Base-by-base conservation (phyloP, 2,888 invertebrate genomes). In the Crepidodera aurea region DNA sequence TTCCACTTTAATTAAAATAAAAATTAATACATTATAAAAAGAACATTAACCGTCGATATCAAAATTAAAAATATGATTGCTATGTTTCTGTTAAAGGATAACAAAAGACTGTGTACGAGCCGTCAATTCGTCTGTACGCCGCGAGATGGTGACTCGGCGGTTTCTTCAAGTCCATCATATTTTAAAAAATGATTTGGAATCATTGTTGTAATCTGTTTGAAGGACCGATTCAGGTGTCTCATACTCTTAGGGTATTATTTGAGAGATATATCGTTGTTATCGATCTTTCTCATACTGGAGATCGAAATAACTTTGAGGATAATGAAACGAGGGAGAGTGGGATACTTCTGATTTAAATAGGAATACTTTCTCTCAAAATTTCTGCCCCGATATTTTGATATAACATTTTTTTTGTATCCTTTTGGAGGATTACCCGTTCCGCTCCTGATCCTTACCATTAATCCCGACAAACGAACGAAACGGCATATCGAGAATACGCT, bases 161-260 rank as follows among this genome's bases (percentile, higher is more conserved):
- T 69, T 72, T 68, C 68, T 66, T 27, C 29, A 10, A 54, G 73
- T 69, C 72, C 71, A 72, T 73, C 72, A 72, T 69, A 69, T 68
- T 70, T 71, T 69, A 51, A 73, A 73, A 72, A 72, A 59, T 50
- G 50, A 69, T 69, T 68, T 69, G 67, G 72, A 75, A 75, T 72
- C 73, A 74, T 74, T 72, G 72, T 74, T 74, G 72, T 71, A 72
- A 75, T 75, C 73, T 73, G 71, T 74, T 74, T 72, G 71, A 73
- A 70, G 69, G 69, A 68, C 73, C 74, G 74, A 74, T 65, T 61
- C 67, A 65, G 61, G 61, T 61, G 62, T 67, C 67, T 65, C 68
- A 59, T 60, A 62, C 50, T 44, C 46, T 56, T 46, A 19, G 62
- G 42, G 44, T 58, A 59, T 40, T 58, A 57, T 48, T 29, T 12